Evolutionary conservation across 2,888 invertebrate species (phyloP), one percentile per base, ranked within the genome.

Genomic region (Gerris lacustris): DNA sequence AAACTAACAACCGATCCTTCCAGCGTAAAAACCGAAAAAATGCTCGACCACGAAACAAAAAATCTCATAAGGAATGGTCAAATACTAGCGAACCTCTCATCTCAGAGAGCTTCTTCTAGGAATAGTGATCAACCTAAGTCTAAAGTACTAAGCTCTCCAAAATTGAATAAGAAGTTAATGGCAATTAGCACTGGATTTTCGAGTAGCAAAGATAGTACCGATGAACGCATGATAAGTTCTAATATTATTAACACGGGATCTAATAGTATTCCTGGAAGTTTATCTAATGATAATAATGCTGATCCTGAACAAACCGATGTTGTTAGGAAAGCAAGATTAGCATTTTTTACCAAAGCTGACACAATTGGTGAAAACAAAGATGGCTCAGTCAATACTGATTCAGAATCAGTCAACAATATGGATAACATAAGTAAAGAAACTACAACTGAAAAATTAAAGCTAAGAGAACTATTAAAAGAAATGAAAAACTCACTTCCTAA

Each of bases 251-350:
- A 62, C n/a, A 2, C 11, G 15, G n/a, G 2, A 4, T 62, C 62
- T 15, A 62, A 62, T n/a, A 62, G 15, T 62, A 4, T 62, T 62
- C n/a, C n/a, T 11, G 62, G n/a, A 62, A 62, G n/a, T 62, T 15
- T 5, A n/a, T 11, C 11, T 62, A 62, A 62, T 62, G n/a, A 62
- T 5, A 62, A n/a, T n/a, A 62, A 62, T 5, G n/a, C 11, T 15
- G 62, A 62, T 15, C 11, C n/a, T 11, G 62, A 62, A 11, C 11
- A 62, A 62, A 62, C 80, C 5, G 78, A 79, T 68, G 79, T 79
- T 76, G 75, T 82, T 11, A 75, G 81, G 70, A 77, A 78, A 75
- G 81, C 80, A 45, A 76, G 81, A 67, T 70, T 81, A 63, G 80
- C 80, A 45, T 80, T 80, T 75, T 81, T 81, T 75, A 75, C 73